These are phyloP conservation scores for Megaleporinus macrocephalus DNA, from an alignment of 2,113 vertebrate genomes.

Conservation along the genomic window DNA sequence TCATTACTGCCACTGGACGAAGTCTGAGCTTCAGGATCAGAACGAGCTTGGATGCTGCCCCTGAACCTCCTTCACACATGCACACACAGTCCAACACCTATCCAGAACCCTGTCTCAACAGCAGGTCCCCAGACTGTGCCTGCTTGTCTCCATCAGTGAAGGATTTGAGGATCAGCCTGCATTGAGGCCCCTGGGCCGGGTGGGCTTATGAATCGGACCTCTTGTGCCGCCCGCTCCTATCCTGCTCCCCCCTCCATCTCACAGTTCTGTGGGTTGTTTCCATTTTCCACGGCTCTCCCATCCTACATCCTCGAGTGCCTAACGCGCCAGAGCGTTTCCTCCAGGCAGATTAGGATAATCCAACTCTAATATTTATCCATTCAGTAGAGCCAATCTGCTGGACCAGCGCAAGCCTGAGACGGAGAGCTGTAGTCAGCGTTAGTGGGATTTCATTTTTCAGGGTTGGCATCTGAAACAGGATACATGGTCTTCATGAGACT, in stretches of 20 bases:
- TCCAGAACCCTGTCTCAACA: constrained; percentile 7
- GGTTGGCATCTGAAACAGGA: constrained; percentile 70
- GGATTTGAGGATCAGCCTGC: constrained; percentile 71
- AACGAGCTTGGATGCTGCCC: background rate
- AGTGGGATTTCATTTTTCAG: constrained; percentile 47
- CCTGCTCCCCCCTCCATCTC: constrained; percentile 23
- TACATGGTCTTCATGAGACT: constrained; percentile 72
- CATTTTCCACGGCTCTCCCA: constrained; percentile 60
- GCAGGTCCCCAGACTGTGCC: background rate
- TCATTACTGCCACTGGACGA: background rate
- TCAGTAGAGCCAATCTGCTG: constrained; percentile 78
- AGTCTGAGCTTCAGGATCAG: background rate
- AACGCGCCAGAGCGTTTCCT: constrained; percentile 47
- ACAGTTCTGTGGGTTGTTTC: constrained; percentile 58
- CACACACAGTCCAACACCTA: constrained; percentile 12
- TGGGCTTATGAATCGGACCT: constrained; percentile 73
- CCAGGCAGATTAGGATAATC: constrained; percentile 72
- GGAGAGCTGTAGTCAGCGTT: constrained; percentile 38
- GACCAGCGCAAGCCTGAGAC: constrained; percentile 63
- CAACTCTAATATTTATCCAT: constrained; percentile 77
- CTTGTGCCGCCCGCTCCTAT: constrained; percentile 66
- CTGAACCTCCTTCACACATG: background rate
- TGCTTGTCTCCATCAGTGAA: constrained; percentile 52
- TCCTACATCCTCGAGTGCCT: constrained; percentile 51
- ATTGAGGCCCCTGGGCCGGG: constrained; percentile 68